Base-by-base conservation (phyloP, 2,888 invertebrate genomes). In the Agrotis puta region DNA sequence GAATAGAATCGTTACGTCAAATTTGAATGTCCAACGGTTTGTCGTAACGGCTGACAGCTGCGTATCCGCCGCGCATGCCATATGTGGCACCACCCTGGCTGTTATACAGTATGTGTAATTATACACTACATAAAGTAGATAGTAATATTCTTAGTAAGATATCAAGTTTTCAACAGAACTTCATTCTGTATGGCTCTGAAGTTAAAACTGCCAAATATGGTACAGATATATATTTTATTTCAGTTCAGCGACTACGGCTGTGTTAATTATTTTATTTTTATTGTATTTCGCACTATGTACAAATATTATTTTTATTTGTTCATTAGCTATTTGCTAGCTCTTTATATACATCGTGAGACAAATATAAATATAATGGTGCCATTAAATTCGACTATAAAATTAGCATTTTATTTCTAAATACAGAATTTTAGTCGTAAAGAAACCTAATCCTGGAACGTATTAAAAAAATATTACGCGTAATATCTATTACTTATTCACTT, bases 21-120 rank as follows among this genome's bases (percentile, higher is more conserved):
- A 90, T 90, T 91, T 88, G 85, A 90, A 89, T 85, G 70, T 75
- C 77, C 84, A 85, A 85, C 88, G 78, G 85, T 86, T 83, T 66
- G 58, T 65, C 71, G 83, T 91, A 89, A 92, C 91, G 90, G 89
- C 77, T 86, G 89, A 85, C 92, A 92, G 91, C 89, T 92, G 93
- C 85, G 77, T 80, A 68, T 77, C 77, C 79, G 77, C 73, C 79
- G 72, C 80, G 62, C 82, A 81, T 81, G 85, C 90, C 91, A 91
- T 90, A 88, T 90, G 92, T 53, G 77, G 77, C 57, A 58, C 71
- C 64, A 74, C 43, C 74, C 75, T 69, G 70, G 54, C 64, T 70
- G 47, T 59, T 58, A 51, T 45, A 72, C 64, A 63, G 22, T 54
- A 2, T 64, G 22, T 74, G 39, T 76, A 66, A 57, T 57, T 68